Percentiles rank a stretch among this genome's conserved stretches.
Evolutionary conservation across 2,888 invertebrate genomes (phyloP).

Genomic region (Atherix ibis): DNA sequence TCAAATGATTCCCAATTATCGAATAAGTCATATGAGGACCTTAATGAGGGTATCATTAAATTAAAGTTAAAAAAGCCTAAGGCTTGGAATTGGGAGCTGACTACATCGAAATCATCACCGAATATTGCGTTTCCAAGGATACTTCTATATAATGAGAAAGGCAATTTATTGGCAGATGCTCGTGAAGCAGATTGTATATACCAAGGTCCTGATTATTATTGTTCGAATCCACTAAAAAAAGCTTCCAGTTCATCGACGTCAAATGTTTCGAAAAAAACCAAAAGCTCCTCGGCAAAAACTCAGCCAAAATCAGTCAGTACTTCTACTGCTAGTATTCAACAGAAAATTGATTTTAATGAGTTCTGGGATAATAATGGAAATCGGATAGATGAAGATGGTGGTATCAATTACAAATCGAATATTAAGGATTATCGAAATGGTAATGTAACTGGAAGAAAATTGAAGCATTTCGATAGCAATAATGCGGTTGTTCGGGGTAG

Average conservation of each 20-base stretch:
- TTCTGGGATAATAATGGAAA: conserved; percentile 8
- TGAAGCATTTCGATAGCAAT: no score
- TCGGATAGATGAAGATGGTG: conserved; percentile 4
- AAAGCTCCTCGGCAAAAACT: not conserved
- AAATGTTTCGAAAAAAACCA: not conserved
- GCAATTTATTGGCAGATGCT: conserved; percentile 34
- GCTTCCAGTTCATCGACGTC: not conserved
- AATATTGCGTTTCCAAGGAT: conserved; percentile 38
- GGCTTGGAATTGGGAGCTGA: conserved; percentile 41
- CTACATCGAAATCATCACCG: conserved; percentile 40
- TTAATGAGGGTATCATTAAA: conserved; percentile 32
- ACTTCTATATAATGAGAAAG: conserved; percentile 36
- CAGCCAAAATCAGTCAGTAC: not conserved
- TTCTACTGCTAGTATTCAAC: no score
- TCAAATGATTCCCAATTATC: no score
- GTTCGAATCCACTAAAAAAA: conserved; percentile 5
- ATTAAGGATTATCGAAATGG: no score
- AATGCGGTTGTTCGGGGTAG: no score
- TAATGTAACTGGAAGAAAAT: no score
- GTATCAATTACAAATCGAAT: no score
- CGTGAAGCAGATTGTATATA: conserved; percentile 19
- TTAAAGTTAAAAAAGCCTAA: conserved; percentile 39
- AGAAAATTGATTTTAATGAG: no score
- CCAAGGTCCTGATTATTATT: no score
- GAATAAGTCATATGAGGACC: conserved; percentile 12